Evolutionary conservation across 2,888 invertebrate genomes (phyloP), one percentile per base, ranked within the genome.

Genomic region (Torymus auratus): DNA sequence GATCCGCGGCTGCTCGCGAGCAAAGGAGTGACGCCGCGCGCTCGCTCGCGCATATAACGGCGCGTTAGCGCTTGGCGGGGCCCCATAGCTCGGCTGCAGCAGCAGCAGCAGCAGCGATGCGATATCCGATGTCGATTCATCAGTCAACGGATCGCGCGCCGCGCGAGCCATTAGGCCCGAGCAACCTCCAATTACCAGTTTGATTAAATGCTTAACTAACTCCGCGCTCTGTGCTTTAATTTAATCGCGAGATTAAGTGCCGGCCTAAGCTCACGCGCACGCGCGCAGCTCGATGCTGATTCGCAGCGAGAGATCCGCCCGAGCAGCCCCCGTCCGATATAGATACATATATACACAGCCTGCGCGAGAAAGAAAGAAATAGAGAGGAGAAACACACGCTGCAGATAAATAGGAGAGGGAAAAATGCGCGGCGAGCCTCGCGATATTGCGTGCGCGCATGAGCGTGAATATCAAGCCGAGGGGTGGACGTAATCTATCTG

Each of bases 141-240:
- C 86, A 86, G 87, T 86, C 88, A 87, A 85, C 81, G 80, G 71
- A 83, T 70, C 70, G 62, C 41, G 67, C 85, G 85, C 85, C 84
- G 85, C 85, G 83, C 81, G 85, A 86, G 86, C 87, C 89, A 89
- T 89, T 89, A 89, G 88, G 86, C 85, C 84, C 85, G 85, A 87
- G 86, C 89, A 89, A 88, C 89, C 89, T 88, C 88, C 89, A 89
- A 89, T 90, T 89, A 89, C 88, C 86, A 87, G 88, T 89, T 90
- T 89, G 89, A 90, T 89, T 90, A 90, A 90, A 90, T 89, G 89
- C 89, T 89, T 89, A 89, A 89, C 89, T 89, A 89, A 89, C 89
- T 89, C 88, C 83, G 88, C 86, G 87, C 88, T 88, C 89, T 88
- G 88, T 88, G 88, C 87, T 89, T 89, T 89, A 89, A 90, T 90